Conservation (phyloP, 1,140 invertebrate species). For the Catajapyx aquilonaris region DNA sequence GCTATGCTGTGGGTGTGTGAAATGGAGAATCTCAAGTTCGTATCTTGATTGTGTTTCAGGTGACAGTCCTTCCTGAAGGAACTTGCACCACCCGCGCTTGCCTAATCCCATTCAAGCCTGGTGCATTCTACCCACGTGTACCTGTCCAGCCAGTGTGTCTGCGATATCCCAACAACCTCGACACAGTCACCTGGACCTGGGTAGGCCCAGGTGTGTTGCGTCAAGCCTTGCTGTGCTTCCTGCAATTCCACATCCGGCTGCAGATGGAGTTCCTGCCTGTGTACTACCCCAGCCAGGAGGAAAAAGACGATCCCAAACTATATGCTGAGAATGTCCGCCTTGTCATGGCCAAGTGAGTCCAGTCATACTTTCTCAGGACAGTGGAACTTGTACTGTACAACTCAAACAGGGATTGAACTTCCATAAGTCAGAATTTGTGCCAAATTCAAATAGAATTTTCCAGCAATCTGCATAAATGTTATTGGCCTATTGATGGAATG, state of each 20-base stretch:
- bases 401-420: too few species aligned
- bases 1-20: too few species aligned
- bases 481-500: too few species aligned
- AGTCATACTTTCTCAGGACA: too few species aligned
- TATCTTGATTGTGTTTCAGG: slow-evolving; percentile 17
- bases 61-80: slow-evolving; percentile 88
- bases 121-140: slow-evolving; percentile 77
- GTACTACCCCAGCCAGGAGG: slow-evolving; percentile 66
- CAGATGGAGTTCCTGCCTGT: slow-evolving; percentile 91
- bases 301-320: slow-evolving; percentile 66
- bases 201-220: too few species aligned
- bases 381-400: too few species aligned
- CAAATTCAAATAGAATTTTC: too few species aligned
- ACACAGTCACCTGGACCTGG: slow-evolving; percentile 95
- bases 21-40: too few species aligned
- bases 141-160: slow-evolving; percentile 87
- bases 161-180: slow-evolving; percentile 72
- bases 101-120: slow-evolving; percentile 87
- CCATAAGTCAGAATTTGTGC: too few species aligned
- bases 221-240: too few species aligned
- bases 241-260: slow-evolving; percentile 70
- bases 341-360: slow-evolving; percentile 82
- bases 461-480: too few species aligned
- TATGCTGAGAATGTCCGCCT: slow-evolving; percentile 77
- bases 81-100: slow-evolving; percentile 86